Percentiles rank a stretch among this genome's conserved stretches.
Evolutionary conservation across 2,888 invertebrate species (phyloP).

Genomic region (Steinernema scapterisci): DNA sequence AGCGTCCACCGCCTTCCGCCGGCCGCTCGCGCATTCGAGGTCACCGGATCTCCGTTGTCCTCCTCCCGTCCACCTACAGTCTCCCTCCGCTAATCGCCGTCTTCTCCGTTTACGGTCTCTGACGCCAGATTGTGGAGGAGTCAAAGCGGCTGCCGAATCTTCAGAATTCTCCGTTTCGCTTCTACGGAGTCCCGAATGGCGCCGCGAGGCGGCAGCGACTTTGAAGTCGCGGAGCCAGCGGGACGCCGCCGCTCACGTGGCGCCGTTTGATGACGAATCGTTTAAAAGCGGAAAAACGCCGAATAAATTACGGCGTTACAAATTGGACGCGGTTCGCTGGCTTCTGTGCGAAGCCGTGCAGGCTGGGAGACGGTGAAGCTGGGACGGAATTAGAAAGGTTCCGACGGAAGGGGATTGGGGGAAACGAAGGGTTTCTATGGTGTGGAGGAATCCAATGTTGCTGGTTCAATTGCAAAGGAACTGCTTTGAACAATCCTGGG

Average conservation of each 20-base stretch:
- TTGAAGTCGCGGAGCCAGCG: slow-evolving; percentile 1
- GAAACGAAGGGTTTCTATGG: no score
- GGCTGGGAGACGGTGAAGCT: no score
- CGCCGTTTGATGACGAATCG: slow-evolving; percentile 29
- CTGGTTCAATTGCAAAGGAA: no score
- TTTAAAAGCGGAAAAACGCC: not conserved
- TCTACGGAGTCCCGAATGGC: not conserved
- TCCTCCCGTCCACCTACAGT: not conserved
- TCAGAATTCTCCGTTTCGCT: not conserved
- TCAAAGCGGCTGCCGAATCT: not conserved
- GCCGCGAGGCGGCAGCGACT: not conserved
- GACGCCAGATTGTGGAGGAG: no score
- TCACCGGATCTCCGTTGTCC: not conserved
- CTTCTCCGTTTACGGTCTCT: no score
- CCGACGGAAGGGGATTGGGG: no score
- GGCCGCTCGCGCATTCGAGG: slow-evolving; percentile 1
- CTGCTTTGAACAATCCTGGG: no score
- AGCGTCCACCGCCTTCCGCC: slow-evolving; percentile 27
- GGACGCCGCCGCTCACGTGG: slow-evolving; percentile 23
- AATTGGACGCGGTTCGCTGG: not conserved
- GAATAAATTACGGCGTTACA: slow-evolving; percentile 4
- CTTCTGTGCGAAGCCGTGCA: not conserved
- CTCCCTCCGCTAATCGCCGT: not conserved
- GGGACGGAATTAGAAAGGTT: no score
- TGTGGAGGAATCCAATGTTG: no score